Conservation (phyloP, 2,888 invertebrate genomes). For the Aquatica leii region DNA sequence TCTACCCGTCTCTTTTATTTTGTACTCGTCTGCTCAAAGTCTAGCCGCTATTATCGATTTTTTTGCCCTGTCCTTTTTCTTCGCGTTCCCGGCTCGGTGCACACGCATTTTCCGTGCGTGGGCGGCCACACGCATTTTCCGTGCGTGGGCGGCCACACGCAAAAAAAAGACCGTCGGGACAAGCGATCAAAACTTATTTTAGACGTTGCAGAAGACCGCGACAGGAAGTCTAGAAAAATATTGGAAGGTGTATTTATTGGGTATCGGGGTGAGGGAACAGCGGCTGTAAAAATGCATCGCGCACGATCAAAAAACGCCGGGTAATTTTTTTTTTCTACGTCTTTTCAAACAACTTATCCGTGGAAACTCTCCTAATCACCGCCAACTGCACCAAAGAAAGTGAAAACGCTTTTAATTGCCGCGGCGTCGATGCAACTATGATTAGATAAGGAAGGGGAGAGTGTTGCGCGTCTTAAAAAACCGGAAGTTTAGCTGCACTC, state of each 20-base stretch:
- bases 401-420: slow-evolving; percentile 9
- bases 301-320: slow-evolving; percentile 54
- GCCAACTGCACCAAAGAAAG: too few relatives aligned
- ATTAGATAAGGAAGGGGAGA: too few relatives aligned
- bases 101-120: slow-evolving; percentile 38
- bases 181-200: slow-evolving; percentile 37
- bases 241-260: slow-evolving; percentile 53
- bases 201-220: slow-evolving; percentile 35
- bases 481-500: slow-evolving; percentile 36
- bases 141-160: slow-evolving; percentile 29
- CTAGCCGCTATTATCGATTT: slow-evolving; percentile 63
- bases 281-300: slow-evolving; percentile 47
- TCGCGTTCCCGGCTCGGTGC: too few relatives aligned
- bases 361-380: too few relatives aligned
- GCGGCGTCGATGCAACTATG: not conserved
- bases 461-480: slow-evolving; percentile 37
- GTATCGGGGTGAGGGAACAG: slow-evolving; percentile 35
- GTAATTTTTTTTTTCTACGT: slow-evolving; percentile 22
- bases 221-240: slow-evolving; percentile 47
- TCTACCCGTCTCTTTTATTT: slow-evolving; percentile 31
- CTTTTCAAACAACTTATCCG: too few relatives aligned
- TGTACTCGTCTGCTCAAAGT: slow-evolving; percentile 54
- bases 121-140: slow-evolving; percentile 25
- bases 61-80: slow-evolving; percentile 54
- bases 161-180: not conserved